phyloP scores from a whole-genome alignment of 2,113 vertebrate genomes.

The Menidia beryllina region DNA sequence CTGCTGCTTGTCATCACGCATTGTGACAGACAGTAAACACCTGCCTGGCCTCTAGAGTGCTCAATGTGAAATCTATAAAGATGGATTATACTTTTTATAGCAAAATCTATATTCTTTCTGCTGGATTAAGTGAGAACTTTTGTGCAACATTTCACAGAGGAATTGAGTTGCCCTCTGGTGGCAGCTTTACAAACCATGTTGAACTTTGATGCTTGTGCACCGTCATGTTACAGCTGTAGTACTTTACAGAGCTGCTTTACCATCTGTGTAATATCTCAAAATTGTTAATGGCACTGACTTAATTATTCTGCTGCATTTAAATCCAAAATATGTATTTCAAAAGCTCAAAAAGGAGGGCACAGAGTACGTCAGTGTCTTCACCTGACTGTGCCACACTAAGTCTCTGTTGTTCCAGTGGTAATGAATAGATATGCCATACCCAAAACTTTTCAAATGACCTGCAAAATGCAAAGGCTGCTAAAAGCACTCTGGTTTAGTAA shows the following conservation, averaged over 20 bases:
- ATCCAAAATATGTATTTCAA: constrained; percentile 14
- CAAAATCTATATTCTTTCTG: constrained; percentile 19
- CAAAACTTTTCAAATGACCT: constrained; percentile 44
- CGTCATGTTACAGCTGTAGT: background rate
- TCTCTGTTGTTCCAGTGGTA: constrained; percentile 37
- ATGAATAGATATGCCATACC: constrained; percentile 40
- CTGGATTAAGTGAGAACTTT: constrained; percentile 6
- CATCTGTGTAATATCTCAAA: background rate
- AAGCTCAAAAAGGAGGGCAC: no score
- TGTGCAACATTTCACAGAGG: background rate
- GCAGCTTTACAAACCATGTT: background rate
- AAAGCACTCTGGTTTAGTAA: constrained; percentile 33
- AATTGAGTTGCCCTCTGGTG: constrained; percentile 29
- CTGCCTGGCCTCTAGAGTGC: constrained; percentile 13
- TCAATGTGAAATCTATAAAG: constrained; percentile 27
- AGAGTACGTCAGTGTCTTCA: constrained; percentile 52
- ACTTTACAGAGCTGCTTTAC: background rate
- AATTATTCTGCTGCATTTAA: background rate
- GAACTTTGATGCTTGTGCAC: background rate
- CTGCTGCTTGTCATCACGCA: no score
- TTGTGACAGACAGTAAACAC: constrained; percentile 5
- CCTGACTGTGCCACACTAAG: constrained; percentile 36
- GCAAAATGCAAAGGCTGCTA: constrained; percentile 22
- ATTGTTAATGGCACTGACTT: no score
- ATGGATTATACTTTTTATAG: constrained; percentile 12